phyloP scores from a whole-genome alignment of 2,888 invertebrate genomes.

The Calliphora vomitoria region DNA sequence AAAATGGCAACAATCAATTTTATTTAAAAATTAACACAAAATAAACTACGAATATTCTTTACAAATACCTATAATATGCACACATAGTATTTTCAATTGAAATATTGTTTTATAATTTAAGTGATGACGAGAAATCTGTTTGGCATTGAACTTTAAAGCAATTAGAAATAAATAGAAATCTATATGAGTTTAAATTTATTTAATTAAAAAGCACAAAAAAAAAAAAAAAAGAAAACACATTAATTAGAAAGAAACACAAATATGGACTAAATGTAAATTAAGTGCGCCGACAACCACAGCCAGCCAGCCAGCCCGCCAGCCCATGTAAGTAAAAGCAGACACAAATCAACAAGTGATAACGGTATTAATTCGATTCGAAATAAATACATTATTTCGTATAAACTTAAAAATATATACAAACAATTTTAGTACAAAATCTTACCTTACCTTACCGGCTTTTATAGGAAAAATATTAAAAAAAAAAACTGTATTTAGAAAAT shows the following conservation, averaged over 20 bases:
- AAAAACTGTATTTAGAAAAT: too few species aligned
- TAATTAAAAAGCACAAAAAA: not conserved
- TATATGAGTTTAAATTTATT: constrained; percentile 7
- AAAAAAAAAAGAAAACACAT: not conserved
- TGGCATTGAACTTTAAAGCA: constrained; percentile 43
- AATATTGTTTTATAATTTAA: constrained; percentile 6
- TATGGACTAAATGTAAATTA: not conserved
- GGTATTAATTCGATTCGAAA: constrained; percentile 10
- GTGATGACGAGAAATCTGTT: not conserved
- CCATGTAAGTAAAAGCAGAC: not conserved
- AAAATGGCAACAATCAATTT: constrained; percentile 50
- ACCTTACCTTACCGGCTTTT: too few species aligned
- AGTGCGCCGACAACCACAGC: not conserved
- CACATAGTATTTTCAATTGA: not conserved
- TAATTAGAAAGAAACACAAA: not conserved
- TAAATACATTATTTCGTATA: not conserved
- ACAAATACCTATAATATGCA: not conserved
- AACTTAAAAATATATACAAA: too few species aligned
- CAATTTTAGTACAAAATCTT: too few species aligned
- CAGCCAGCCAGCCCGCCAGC: too few species aligned
- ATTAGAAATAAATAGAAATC: not conserved
- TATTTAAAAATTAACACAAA: not conserved
- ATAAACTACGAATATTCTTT: not conserved
- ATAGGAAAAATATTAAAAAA: too few species aligned
- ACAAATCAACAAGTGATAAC: constrained; percentile 26